Percentiles rank a stretch among this genome's conserved stretches.
Evolutionary conservation across 2,113 vertebrate genomes (phyloP).

Genomic region (Castor canadensis): DNA sequence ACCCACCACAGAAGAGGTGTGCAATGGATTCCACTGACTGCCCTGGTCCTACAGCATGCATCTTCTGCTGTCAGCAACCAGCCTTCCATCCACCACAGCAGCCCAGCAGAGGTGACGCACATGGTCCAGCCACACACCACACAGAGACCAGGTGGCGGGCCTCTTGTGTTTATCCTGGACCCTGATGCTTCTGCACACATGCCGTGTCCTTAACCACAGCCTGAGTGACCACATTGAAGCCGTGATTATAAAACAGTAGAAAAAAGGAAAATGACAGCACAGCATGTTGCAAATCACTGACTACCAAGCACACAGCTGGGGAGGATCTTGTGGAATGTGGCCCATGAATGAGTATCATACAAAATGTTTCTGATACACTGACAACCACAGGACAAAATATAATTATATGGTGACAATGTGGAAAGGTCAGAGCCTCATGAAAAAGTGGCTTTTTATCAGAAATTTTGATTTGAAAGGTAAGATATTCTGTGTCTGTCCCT

Average conservation of each 20-base stretch:
- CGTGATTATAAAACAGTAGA: rapidly evolving
- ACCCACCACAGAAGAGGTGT: neutral
- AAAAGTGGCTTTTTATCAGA: no score
- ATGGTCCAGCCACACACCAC: neutral
- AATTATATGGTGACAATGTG: rapidly evolving
- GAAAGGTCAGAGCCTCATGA: rapidly evolving
- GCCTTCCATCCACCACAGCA: rapidly evolving
- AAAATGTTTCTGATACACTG: no score
- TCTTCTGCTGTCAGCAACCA: rapidly evolving
- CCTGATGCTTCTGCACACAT: neutral
- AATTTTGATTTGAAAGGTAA: rapidly evolving
- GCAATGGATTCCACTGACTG: rapidly evolving
- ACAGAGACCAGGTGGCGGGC: rapidly evolving
- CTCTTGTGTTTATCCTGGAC: neutral
- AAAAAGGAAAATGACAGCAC: rapidly evolving
- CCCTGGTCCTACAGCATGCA: no score
- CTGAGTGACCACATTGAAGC: rapidly evolving
- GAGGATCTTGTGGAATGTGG: rapidly evolving
- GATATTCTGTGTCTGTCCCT: neutral
- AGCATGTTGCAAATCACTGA: rapidly evolving
- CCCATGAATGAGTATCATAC: rapidly evolving
- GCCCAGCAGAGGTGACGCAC: rapidly evolving
- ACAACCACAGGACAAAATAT: rapidly evolving
- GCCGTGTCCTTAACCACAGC: rapidly evolving
- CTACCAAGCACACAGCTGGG: neutral